Conservation (phyloP, 2,888 invertebrate species). For the Eupithecia subumbrata region DNA sequence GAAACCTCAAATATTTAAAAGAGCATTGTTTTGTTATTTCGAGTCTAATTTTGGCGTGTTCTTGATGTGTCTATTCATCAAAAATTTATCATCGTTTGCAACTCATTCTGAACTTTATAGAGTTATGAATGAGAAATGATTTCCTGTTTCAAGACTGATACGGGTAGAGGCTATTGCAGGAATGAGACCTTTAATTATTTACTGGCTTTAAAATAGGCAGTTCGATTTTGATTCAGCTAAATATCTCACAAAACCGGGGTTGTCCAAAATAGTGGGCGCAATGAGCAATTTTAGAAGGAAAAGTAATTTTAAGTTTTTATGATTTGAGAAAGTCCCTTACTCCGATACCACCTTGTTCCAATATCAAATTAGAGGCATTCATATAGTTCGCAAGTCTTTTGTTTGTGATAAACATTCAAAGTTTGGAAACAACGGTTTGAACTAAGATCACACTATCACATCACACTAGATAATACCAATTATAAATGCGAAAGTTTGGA, state of each 20-base stretch:
- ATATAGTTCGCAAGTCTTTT: too few species aligned
- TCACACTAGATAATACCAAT: too few species aligned
- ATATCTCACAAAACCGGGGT: too few species aligned
- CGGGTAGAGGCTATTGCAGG: not conserved
- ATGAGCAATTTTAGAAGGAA: too few species aligned
- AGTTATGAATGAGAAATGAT: constrained; percentile 21
- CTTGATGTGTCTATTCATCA: constrained; percentile 11
- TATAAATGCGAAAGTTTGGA: too few species aligned
- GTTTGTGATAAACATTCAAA: too few species aligned
- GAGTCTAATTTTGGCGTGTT: constrained; percentile 12
- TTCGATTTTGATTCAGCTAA: not conserved
- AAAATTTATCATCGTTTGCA: not conserved
- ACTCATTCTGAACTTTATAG: not conserved
- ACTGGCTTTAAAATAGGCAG: not conserved
- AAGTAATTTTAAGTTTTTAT: too few species aligned
- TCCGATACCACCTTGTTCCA: too few species aligned
- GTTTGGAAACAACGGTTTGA: too few species aligned
- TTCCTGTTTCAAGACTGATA: constrained; percentile 10
- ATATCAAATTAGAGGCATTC: too few species aligned
- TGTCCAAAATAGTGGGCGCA: not conserved
- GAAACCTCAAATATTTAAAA: constrained; percentile 17
- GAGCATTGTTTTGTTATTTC: constrained; percentile 27
- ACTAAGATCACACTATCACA: too few species aligned
- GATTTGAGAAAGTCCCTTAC: too few species aligned
- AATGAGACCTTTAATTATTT: not conserved